These are phyloP conservation scores for Apodemus agrarius DNA, from an alignment of 2,797 vertebrate species.

Conservation along the genomic window DNA sequence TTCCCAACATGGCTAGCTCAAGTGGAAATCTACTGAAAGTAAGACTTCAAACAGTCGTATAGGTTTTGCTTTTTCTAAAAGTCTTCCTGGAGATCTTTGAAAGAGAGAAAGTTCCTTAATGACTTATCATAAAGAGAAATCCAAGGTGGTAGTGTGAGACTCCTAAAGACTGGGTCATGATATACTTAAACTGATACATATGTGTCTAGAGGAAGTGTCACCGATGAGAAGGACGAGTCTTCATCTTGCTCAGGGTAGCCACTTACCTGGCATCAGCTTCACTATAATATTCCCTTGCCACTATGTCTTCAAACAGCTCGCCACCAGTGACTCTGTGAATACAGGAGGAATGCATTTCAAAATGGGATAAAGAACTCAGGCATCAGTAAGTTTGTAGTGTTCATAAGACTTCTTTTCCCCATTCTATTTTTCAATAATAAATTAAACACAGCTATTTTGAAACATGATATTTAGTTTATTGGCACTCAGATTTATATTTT, in stretches of 20 bases:
- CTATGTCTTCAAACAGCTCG: constrained; percentile 98
- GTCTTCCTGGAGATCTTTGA: background rate
- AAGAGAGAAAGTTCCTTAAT: background rate
- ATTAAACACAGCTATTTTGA: background rate
- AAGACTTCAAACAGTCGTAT: background rate
- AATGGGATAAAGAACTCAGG: background rate
- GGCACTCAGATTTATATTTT: background rate
- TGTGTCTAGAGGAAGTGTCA: background rate
- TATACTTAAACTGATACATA: background rate
- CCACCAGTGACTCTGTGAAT: constrained; percentile 95
- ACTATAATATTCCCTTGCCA: constrained; percentile 98
- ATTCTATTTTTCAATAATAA: background rate
- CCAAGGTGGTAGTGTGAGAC: background rate
- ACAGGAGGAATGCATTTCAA: constrained; percentile 56
- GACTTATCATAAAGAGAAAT: background rate
- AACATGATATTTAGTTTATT: background rate
- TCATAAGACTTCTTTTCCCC: background rate
- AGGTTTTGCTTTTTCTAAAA: background rate
- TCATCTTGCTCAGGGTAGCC: constrained; percentile 41
- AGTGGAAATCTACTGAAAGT: background rate
- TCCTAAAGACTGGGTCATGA: background rate
- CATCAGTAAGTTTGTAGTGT: background rate
- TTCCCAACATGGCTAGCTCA: background rate
- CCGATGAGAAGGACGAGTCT: background rate
- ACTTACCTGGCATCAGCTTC: constrained; percentile 99